These are phyloP conservation scores for Dasypus novemcinctus DNA, from an alignment of 2,113 vertebrate species.

Conservation along the genomic window DNA sequence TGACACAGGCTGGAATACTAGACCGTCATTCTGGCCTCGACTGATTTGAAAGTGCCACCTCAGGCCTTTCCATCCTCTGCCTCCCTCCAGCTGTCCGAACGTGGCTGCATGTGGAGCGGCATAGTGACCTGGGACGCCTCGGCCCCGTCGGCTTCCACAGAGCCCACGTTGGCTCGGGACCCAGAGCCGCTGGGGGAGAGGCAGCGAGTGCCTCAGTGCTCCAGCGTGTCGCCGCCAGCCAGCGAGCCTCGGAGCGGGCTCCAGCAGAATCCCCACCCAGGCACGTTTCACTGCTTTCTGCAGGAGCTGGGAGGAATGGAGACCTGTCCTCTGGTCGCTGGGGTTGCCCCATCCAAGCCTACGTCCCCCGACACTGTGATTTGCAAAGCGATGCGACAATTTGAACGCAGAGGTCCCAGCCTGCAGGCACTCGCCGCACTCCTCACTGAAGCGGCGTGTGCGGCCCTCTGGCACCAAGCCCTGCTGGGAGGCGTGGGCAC, in stretches of 20 bases:
- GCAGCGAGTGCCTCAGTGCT: too few species aligned
- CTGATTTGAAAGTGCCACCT: not conserved
- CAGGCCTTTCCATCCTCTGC: rapidly evolving
- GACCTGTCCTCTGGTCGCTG: too few species aligned
- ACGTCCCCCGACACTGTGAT: rapidly evolving
- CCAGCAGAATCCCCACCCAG: too few species aligned
- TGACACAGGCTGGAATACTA: not conserved
- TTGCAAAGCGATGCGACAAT: not conserved
- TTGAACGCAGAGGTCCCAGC: not conserved
- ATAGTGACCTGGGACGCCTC: not conserved
- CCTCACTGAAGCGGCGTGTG: too few species aligned
- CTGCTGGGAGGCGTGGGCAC: not conserved
- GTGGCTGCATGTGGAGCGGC: not conserved
- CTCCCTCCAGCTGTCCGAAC: not conserved
- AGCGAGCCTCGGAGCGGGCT: not conserved
- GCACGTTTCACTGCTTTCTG: not conserved
- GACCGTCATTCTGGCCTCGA: rapidly evolving
- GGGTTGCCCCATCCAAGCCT: not conserved
- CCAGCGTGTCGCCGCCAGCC: too few species aligned
- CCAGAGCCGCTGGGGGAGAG: too few species aligned
- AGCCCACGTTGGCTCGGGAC: not conserved
- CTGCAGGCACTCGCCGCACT: not conserved
- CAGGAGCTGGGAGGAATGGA: not conserved
- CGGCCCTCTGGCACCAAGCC: not conserved
- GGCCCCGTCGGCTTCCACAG: rapidly evolving